Conservation (phyloP, 1,140 invertebrate species). For the Bombus fervidus region DNA sequence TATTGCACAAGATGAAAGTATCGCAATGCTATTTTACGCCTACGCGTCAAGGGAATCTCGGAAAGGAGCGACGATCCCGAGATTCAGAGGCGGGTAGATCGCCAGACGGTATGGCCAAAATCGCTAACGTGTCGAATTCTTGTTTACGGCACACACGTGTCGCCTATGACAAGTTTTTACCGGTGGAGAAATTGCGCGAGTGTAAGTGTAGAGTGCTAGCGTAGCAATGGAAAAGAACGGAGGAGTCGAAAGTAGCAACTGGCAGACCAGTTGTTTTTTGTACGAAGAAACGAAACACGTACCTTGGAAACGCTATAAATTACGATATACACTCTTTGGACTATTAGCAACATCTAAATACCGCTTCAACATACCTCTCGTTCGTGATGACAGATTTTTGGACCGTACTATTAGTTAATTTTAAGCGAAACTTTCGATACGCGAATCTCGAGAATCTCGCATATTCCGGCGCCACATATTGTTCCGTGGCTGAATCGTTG, state of each 20-base stretch:
- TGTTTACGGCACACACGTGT: not conserved
- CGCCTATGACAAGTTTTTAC: not conserved
- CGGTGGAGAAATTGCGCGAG: not conserved
- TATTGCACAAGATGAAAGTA: slow-evolving; percentile 46
- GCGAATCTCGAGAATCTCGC: not conserved
- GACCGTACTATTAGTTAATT: not conserved
- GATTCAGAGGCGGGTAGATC: no score
- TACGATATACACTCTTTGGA: no score
- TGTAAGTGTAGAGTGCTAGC: not conserved
- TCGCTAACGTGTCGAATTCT: not conserved
- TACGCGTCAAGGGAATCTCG: not conserved
- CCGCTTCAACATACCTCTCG: no score
- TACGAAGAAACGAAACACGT: no score
- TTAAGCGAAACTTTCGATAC: not conserved
- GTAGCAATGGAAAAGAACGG: no score
- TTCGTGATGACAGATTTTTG: not conserved
- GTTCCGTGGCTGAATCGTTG: not conserved
- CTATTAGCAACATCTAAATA: no score
- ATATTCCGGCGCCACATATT: not conserved
- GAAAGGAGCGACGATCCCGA: not conserved
- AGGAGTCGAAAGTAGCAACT: no score
- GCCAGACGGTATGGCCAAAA: not conserved
- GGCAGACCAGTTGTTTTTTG: no score
- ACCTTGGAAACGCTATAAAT: no score
- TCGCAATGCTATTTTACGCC: slow-evolving; percentile 18